phyloP scores from a whole-genome alignment of 2,888 invertebrate genomes.

The Hybos culiciformis region DNA sequence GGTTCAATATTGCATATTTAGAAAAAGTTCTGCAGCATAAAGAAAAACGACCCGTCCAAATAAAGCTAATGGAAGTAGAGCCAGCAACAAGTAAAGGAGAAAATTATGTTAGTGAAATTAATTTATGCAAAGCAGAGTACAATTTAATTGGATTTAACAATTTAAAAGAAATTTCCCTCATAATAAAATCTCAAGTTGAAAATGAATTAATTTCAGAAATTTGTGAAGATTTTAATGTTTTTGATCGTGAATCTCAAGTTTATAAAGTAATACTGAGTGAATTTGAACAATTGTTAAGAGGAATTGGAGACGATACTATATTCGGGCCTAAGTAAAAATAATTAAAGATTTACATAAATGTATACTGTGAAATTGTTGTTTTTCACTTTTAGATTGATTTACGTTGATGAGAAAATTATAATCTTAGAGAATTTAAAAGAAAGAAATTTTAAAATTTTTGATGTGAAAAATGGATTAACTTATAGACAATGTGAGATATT shows the following conservation, averaged over 20 bases:
- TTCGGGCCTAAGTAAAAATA: slow-evolving; percentile 22
- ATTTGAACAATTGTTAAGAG: slow-evolving; percentile 15
- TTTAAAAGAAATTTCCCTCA: slow-evolving; percentile 15
- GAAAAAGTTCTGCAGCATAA: not conserved
- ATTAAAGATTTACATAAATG: not conserved
- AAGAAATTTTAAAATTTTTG: slow-evolving; percentile 37
- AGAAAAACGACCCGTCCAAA: slow-evolving; percentile 1
- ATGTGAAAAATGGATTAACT: slow-evolving; percentile 38
- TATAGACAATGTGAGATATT: slow-evolving; percentile 36
- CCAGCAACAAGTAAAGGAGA: slow-evolving; percentile 24
- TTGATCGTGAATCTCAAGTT: slow-evolving; percentile 19
- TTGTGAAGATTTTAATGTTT: slow-evolving; percentile 22
- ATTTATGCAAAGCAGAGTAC: slow-evolving; percentile 18
- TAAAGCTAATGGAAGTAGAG: slow-evolving; percentile 16
- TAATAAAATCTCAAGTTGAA: slow-evolving; percentile 22
- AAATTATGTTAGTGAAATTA: slow-evolving; percentile 23
- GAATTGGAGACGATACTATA: slow-evolving; percentile 17
- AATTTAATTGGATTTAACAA: slow-evolving; percentile 7
- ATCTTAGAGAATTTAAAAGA: slow-evolving; percentile 41
- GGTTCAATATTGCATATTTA: not conserved
- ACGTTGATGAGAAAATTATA: slow-evolving; percentile 21
- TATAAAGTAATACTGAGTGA: slow-evolving; percentile 19
- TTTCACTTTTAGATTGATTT: slow-evolving; percentile 17
- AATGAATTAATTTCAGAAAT: slow-evolving; percentile 19
- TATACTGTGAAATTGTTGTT: not conserved